These are phyloP conservation scores for Bembecia ichneumoniformis DNA, from an alignment of 2,888 invertebrate genomes.

Conservation along the genomic window DNA sequence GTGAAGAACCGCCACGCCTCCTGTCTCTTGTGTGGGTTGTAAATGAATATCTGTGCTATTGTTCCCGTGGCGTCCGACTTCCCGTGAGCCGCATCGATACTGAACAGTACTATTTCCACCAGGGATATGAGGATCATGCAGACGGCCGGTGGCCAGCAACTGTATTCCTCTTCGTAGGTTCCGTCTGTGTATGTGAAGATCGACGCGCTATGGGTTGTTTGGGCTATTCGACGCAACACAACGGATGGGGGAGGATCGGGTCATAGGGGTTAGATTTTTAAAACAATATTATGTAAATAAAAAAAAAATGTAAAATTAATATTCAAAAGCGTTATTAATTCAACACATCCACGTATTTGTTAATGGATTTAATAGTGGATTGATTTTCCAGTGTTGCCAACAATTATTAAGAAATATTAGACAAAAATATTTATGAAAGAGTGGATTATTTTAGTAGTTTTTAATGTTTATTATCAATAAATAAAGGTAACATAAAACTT, in stretches of 20 bases:
- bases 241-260: conserved; percentile 16
- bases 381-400: too few species aligned
- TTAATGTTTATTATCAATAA: too few species aligned
- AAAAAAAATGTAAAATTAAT: too few species aligned
- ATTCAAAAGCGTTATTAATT: too few species aligned
- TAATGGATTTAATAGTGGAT: too few species aligned
- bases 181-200: conserved; percentile 75
- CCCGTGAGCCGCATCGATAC: conserved; percentile 64
- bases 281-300: too few species aligned
- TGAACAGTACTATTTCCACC: conserved; percentile 85
- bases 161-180: conserved; percentile 92
- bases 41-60: conserved; percentile 85
- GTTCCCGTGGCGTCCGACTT: conserved; percentile 77
- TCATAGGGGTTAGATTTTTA: neutral
- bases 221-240: conserved; percentile 32
- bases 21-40: conserved; percentile 86
- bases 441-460: too few species aligned
- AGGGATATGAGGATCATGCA: conserved; percentile 93
- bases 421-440: too few species aligned
- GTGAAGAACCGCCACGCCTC: conserved; percentile 95
- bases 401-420: too few species aligned
- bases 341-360: too few species aligned
- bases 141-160: conserved; percentile 91
- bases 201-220: conserved; percentile 39
- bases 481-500: too few species aligned